These are phyloP conservation scores for Drosophila dives DNA, from an alignment of 2,888 invertebrate species.

Conservation along the genomic window DNA sequence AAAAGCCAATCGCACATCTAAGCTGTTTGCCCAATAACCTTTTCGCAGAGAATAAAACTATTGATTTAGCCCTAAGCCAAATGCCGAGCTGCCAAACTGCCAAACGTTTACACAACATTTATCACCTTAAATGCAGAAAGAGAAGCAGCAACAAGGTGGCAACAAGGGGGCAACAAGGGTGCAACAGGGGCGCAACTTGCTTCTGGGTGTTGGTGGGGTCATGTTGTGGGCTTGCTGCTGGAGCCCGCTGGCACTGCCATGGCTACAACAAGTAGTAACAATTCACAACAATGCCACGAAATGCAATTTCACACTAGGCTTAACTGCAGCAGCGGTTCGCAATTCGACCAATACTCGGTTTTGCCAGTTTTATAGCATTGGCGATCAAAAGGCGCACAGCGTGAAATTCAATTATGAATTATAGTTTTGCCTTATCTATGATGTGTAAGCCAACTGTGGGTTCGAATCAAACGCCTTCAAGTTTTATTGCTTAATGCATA, in stretches of 20 bases:
- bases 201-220: not conserved
- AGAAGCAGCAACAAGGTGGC: not conserved
- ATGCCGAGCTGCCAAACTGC: conserved; percentile 41
- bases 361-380: conserved; percentile 21
- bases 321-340: conserved; percentile 37
- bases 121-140: conserved; percentile 62
- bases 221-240: conserved; percentile 6
- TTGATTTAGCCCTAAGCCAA: conserved; percentile 17
- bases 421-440: conserved; percentile 34
- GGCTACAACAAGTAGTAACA: conserved; percentile 23
- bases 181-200: not conserved
- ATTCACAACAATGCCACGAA: conserved; percentile 57
- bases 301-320: conserved; percentile 77
- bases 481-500: conserved; percentile 30
- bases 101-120: conserved; percentile 63
- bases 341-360: conserved; percentile 18
- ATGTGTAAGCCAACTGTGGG: not conserved
- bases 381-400: conserved; percentile 43
- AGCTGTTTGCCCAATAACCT: conserved; percentile 4
- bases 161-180: not conserved
- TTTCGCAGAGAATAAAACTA: conserved; percentile 11
- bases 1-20: conserved; percentile 1
- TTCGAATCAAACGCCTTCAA: not conserved
- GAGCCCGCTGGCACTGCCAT: conserved; percentile 10
- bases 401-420: conserved; percentile 77